Evolutionary conservation across 1,140 invertebrate species (phyloP), one percentile per base, ranked within the genome.

Genomic region (Arion vulgaris): DNA sequence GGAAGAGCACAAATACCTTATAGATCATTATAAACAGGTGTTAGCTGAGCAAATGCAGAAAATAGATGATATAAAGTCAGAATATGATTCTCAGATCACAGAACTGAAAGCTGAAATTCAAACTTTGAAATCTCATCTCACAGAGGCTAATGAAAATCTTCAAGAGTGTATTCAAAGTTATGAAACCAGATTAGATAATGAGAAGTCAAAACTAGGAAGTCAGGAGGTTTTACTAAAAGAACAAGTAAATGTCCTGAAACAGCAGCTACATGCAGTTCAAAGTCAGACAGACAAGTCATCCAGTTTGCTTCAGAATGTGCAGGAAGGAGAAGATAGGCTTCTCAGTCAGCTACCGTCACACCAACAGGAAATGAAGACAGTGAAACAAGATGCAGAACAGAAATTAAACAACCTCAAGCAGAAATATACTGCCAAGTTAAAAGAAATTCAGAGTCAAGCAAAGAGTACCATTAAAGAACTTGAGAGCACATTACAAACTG

Each of bases 381-480:
- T 91, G 5, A 88, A 91, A 72, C 85, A 89, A 74, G 85, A 85
- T 15, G 87, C 85, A 86, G 76, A 89, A 71, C 84, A 85, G 28
- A 89, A 92, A 83, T 82, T 89, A n/a, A 86, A 89, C 57, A 87
- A 90, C 49, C 81, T 91, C 72, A 91, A 90, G 79, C 85, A 88
- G 79, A 91, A 89, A 81, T 90, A 86, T 80, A 23, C 84, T 26
- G 79, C 86, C 51, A 90, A 90, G 74, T 66, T 90, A 23, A 87
- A 88, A 81, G 88, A 90, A 77, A 83, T 89, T 71, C 87, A 90
- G 53, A 72, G 73, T 28, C 83, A 88, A 62, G 76, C 75, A 32
- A 85, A 88, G 49, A 39, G 81, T 5, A 84, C 82, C 32, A 83
- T 84, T 78, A 76, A 82, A 36, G 81, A 82, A 26, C 75, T 86